Base-by-base conservation (phyloP, 2,888 invertebrate genomes). In the Eledona agricola region DNA sequence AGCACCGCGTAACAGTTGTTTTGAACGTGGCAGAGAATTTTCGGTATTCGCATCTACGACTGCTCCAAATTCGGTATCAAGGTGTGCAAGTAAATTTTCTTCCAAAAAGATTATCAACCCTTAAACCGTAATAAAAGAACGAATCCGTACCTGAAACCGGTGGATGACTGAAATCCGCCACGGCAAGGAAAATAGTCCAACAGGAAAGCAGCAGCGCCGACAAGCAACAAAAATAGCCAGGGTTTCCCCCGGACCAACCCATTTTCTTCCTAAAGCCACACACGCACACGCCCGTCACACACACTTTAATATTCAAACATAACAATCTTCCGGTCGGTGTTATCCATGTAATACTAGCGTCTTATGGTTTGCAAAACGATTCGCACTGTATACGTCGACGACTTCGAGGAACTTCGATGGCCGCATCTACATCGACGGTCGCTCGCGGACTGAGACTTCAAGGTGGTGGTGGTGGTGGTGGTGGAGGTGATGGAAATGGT, bases 191-290 rank as follows among this genome's bases (percentile, higher is more conserved):
- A 25, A 65, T 58, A 49, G 66, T 66, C 70, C 72, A 71, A 47
- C 64, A 70, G 49, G 65, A 58, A 45, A 68, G 57, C 26, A 59
- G 49, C 32, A 69, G 37, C 45, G 59, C 53, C 38, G 63, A 55
- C 29, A 69, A 55, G 58, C 65, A 62, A 57, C 66, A 65, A 57
- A 65, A 60, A 51, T 58, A 54, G 32, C 55, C 52, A 63, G 69
- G 66, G 64, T 62, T 63, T 55, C 61, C 66, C 64, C 67, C 62
- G 55, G 63, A 60, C 61, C 69, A 67, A 68, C 58, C 65, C 72
- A 70, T 70, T 61, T 64, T 66, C n/a, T n/a, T n/a, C n/a, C n/a
- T n/a, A n/a, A n/a, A n/a, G n/a, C n/a, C n/a, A 59, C 57, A 60
- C 63, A 59, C 53, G 42, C 50, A 55, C 56, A 45, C 54, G 43